These are phyloP conservation scores for Strigamia maritima DNA, from an alignment of 2,888 invertebrate genomes.

Conservation along the genomic window DNA sequence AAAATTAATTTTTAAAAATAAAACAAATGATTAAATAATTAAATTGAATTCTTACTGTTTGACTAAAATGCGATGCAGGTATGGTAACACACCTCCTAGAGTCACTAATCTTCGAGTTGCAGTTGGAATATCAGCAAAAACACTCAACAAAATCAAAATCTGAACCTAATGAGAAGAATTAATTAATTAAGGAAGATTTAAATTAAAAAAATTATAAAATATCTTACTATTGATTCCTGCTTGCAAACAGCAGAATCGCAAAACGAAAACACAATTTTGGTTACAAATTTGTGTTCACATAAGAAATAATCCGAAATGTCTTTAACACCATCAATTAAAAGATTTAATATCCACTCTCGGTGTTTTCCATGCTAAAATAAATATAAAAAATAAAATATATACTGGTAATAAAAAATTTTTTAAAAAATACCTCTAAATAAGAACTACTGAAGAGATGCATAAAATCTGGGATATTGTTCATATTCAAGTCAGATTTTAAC, in stretches of 20 bases:
- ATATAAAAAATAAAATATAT: background rate
- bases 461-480: background rate
- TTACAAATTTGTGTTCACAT: background rate
- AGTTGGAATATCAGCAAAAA: background rate
- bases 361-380: background rate
- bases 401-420: background rate
- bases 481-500: background rate
- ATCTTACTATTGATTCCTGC: background rate
- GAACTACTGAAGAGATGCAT: background rate
- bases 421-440: background rate
- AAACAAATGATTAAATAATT: background rate
- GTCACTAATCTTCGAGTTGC: background rate
- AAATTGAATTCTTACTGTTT: background rate
- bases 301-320: background rate
- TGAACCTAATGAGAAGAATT: background rate
- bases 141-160: background rate
- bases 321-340: constrained; percentile 4
- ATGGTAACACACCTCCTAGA: background rate
- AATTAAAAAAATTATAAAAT: background rate
- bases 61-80: background rate
- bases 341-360: background rate
- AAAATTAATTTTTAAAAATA: background rate
- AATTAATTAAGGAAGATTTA: background rate
- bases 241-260: background rate
- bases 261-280: background rate